These are phyloP conservation scores for Aspiorhynchus laticeps DNA, from an alignment of 2,113 vertebrate genomes.

Conservation along the genomic window DNA sequence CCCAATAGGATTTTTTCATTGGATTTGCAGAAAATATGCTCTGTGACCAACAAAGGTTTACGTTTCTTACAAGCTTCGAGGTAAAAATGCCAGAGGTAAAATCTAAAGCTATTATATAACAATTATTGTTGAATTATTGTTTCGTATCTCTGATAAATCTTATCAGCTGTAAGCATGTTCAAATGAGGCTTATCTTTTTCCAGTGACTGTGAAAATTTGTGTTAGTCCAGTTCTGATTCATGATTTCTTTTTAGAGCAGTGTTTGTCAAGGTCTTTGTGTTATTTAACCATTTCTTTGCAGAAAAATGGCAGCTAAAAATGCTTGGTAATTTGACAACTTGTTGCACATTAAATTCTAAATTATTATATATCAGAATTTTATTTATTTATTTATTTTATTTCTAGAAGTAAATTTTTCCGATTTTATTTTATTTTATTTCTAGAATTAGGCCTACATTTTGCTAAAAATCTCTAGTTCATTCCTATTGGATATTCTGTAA, in stretches of 20 bases:
- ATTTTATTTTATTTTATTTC: too few species aligned
- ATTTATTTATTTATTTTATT: too few species aligned
- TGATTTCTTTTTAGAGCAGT: background rate
- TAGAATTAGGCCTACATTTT: too few species aligned
- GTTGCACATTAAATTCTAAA: too few species aligned
- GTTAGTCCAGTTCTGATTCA: background rate
- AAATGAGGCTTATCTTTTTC: background rate
- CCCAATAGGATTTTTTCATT: background rate
- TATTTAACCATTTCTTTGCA: background rate
- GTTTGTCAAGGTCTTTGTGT: background rate
- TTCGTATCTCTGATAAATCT: background rate
- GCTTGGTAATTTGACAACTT: background rate
- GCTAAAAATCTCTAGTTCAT: background rate
- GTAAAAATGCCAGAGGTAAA: background rate
- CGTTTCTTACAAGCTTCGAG: background rate
- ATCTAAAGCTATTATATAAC: background rate
- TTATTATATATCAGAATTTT: too few species aligned
- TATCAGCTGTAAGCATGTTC: background rate
- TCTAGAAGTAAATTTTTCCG: too few species aligned
- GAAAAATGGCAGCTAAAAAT: background rate
- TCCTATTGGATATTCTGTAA: background rate
- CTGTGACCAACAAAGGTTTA: background rate
- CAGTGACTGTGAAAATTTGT: background rate
- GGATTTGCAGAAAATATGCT: background rate
- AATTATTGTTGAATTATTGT: background rate